A percentile compares a stretch with the other conserved stretches of the same genome.
These are phyloP conservation scores for Halocaridina rubra DNA, from an alignment of 2,888 invertebrate species.

Conservation along the genomic window DNA sequence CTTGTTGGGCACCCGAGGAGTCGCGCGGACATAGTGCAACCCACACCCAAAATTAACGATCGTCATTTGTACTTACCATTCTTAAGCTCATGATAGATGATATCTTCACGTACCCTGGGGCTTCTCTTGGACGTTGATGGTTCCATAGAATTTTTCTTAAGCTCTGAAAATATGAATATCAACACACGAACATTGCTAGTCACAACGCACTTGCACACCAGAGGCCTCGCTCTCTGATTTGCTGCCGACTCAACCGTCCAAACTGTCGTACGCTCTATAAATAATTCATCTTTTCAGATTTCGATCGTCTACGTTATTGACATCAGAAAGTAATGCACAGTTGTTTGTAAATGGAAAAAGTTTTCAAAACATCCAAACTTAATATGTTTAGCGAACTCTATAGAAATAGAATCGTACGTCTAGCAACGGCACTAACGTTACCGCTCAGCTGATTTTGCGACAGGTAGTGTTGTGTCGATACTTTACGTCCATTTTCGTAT, in stretches of 20 bases:
- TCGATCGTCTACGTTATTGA: too few relatives aligned
- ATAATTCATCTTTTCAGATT: neutral
- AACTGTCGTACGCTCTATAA: neutral
- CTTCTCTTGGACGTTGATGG: conserved; percentile 33
- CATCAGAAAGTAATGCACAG: too few relatives aligned
- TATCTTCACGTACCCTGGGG: conserved; percentile 16
- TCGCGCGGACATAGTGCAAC: conserved; percentile 21
- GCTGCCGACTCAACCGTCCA: conserved; percentile 12
- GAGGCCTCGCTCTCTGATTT: conserved; percentile 40
- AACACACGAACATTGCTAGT: conserved; percentile 38
- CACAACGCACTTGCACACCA: conserved; percentile 35
- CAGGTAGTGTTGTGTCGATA: conserved; percentile 31
- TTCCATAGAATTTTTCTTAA: conserved; percentile 25
- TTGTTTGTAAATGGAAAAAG: neutral
- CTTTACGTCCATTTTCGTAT: neutral
- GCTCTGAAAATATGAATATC: neutral
- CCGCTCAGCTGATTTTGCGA: conserved; percentile 41
- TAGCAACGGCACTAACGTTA: neutral
- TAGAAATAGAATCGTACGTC: neutral
- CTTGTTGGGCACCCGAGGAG: neutral
- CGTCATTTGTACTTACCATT: conserved; percentile 38
- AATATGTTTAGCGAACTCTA: too few relatives aligned
- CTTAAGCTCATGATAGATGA: conserved; percentile 44
- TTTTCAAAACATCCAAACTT: neutral
- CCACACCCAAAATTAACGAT: conserved; percentile 27